Conservation (phyloP, 1,140 invertebrate species). For the Drosophila biarmipes region DNA sequence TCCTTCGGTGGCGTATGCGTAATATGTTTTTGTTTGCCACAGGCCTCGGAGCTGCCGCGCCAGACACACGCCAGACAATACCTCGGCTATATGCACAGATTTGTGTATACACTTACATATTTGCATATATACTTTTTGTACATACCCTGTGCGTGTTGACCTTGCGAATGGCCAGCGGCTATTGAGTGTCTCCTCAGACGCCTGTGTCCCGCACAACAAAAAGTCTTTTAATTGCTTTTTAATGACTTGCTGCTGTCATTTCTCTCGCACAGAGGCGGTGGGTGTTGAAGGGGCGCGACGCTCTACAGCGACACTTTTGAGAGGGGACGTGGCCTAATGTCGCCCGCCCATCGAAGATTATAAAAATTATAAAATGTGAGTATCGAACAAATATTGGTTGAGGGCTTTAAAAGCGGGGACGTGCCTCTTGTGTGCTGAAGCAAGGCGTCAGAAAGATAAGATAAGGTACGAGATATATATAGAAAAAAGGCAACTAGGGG, state of each 20-base stretch:
- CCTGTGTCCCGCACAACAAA: constrained; percentile 40
- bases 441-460: background rate
- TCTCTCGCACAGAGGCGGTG: constrained; percentile 7
- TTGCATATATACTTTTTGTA: constrained; percentile 7
- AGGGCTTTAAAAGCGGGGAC: constrained; percentile 47
- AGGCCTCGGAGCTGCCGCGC: constrained; percentile 29
- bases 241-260: constrained; percentile 52
- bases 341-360: constrained; percentile 5
- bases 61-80: constrained; percentile 59
- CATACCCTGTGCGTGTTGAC: constrained; percentile 57
- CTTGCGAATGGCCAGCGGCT: constrained; percentile 64
- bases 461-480: background rate
- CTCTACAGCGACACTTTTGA: background rate
- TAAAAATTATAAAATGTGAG: constrained; percentile 23
- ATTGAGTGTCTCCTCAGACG: constrained; percentile 33
- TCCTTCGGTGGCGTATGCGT: constrained; percentile 62
- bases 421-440: background rate
- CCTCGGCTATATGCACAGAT: constrained; percentile 25
- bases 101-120: constrained; percentile 2
- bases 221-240: constrained; percentile 71
- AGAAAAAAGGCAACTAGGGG: background rate
- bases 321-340: constrained; percentile 17
- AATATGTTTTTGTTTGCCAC: constrained; percentile 65
- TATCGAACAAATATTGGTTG: constrained; percentile 58
- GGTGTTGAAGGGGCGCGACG: background rate